Conservation (phyloP, 2,888 invertebrate genomes). For the Drosophila quinaria region DNA sequence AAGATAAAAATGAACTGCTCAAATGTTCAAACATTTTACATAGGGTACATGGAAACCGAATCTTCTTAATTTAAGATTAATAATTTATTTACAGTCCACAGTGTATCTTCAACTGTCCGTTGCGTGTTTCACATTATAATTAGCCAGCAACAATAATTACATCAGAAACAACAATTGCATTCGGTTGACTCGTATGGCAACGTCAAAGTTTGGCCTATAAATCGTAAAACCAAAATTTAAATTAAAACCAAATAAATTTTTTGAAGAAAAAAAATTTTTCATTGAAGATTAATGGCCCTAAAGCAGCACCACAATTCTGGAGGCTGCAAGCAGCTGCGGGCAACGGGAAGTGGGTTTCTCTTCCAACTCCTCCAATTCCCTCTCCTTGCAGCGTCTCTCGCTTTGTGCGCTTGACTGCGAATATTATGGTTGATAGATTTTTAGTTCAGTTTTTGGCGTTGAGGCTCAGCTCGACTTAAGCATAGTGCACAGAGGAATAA, state of each 20-base stretch:
- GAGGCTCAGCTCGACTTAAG: slow-evolving; percentile 16
- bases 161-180: slow-evolving; percentile 46
- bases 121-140: slow-evolving; percentile 74
- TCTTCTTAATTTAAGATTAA: background rate
- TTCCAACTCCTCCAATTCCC: slow-evolving; percentile 32
- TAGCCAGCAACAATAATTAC: slow-evolving; percentile 50
- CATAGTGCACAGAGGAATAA: slow-evolving; percentile 39
- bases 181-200: slow-evolving; percentile 54
- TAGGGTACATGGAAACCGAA: slow-evolving; percentile 17
- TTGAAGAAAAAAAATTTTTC: slow-evolving; percentile 83
- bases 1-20: background rate
- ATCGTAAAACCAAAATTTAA: slow-evolving; percentile 78
- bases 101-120: slow-evolving; percentile 55
- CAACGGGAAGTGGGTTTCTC: slow-evolving; percentile 1
- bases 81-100: slow-evolving; percentile 35
- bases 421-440: slow-evolving; percentile 81
- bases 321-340: slow-evolving; percentile 23
- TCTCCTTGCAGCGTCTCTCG: slow-evolving; percentile 54
- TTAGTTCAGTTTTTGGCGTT: slow-evolving; percentile 54
- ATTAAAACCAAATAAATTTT: slow-evolving; percentile 82
- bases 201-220: slow-evolving; percentile 79
- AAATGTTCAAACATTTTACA: background rate
- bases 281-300: slow-evolving; percentile 80
- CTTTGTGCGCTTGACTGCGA: slow-evolving; percentile 80
- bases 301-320: slow-evolving; percentile 56